These are phyloP conservation scores for Mermis nigrescens DNA, from an alignment of 2,888 invertebrate genomes.

Conservation along the genomic window DNA sequence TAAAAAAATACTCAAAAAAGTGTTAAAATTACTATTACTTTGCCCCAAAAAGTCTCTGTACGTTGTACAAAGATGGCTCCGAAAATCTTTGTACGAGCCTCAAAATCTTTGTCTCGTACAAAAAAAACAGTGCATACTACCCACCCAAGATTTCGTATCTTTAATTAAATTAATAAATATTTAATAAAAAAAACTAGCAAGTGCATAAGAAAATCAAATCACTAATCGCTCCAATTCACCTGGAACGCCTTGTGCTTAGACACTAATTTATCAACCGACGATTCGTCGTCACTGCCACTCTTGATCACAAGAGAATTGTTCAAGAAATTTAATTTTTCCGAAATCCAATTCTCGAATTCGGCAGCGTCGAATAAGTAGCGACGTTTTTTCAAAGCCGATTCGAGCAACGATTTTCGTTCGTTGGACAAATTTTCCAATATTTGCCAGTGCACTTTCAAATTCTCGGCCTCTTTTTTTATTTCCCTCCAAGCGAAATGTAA, in stretches of 20 bases:
- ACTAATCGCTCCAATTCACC: too few species aligned
- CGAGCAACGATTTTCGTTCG: constrained; percentile 54
- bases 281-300: constrained; percentile 47
- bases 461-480: constrained; percentile 54
- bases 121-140: too few species aligned
- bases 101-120: too few species aligned
- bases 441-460: constrained; percentile 43
- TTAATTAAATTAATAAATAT: too few species aligned
- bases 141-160: too few species aligned
- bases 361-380: constrained; percentile 68
- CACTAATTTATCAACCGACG: constrained; percentile 70
- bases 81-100: too few species aligned
- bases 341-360: constrained; percentile 78
- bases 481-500: constrained; percentile 59
- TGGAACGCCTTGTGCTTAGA: constrained; percentile 68
- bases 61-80: too few species aligned
- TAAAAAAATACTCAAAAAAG: too few species aligned
- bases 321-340: constrained; percentile 61
- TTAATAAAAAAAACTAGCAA: too few species aligned
- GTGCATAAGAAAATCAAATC: too few species aligned
- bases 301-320: constrained; percentile 38
- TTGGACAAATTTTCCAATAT: constrained; percentile 42
- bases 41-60: too few species aligned
- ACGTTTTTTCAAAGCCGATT: constrained; percentile 67
- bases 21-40: too few species aligned